Evolutionary conservation across 2,797 vertebrate genomes (phyloP).

Genomic region (Lepus oiostolus): DNA sequence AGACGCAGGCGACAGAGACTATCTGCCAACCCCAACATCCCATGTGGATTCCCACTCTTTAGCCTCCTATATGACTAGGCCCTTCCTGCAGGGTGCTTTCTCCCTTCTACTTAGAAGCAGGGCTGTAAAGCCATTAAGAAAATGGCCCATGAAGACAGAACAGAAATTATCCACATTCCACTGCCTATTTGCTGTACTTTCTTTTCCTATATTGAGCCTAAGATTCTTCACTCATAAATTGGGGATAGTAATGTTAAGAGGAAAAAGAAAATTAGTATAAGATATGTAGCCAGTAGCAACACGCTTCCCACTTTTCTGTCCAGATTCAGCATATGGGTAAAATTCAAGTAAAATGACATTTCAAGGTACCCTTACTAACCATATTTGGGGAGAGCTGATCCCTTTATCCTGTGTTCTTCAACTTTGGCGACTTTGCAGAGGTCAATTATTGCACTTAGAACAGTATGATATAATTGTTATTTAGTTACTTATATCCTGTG

Average conservation of each 20-base stretch:
- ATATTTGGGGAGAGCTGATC: background rate
- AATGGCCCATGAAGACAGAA: background rate
- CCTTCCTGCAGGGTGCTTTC: background rate
- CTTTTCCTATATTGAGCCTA: background rate
- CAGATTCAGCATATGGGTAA: background rate
- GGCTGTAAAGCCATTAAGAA: background rate
- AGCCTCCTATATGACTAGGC: background rate
- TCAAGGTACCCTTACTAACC: background rate
- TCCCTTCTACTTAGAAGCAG: background rate
- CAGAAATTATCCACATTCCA: background rate
- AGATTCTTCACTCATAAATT: conserved; percentile 4
- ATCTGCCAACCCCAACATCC: background rate
- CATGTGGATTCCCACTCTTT: background rate
- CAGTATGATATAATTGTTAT: background rate
- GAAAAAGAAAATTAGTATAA: background rate
- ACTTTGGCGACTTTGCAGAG: background rate
- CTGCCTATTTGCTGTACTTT: background rate
- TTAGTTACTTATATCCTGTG: background rate
- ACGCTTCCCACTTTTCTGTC: background rate
- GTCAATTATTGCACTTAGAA: background rate
- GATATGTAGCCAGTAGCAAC: background rate
- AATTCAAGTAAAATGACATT: background rate
- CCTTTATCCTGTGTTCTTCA: background rate
- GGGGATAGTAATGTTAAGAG: background rate
- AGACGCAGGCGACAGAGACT: background rate